Percentiles rank a stretch among this genome's conserved stretches.
phyloP scores from a whole-genome alignment of 2,888 invertebrate species.

The Mesoligia furuncula region DNA sequence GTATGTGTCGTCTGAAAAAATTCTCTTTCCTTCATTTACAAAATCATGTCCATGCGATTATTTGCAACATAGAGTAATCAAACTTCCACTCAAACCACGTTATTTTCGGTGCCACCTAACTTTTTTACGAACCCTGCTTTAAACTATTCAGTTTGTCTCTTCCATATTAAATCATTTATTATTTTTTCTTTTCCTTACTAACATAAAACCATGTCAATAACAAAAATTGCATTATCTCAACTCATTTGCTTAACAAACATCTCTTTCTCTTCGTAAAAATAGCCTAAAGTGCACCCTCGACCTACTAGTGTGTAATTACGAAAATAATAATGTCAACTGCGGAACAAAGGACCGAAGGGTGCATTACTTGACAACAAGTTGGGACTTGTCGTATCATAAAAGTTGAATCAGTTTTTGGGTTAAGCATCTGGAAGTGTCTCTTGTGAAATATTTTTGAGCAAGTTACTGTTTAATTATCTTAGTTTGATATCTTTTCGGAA shows the following conservation, averaged over 20 bases:
- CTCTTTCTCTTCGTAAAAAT: neutral
- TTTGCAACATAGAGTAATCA: neutral
- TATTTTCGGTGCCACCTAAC: neutral
- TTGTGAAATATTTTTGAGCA: slow-evolving; percentile 19
- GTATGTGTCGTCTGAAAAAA: no score
- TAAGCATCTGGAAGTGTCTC: slow-evolving; percentile 28
- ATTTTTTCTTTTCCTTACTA: slow-evolving; percentile 31
- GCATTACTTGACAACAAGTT: slow-evolving; percentile 23
- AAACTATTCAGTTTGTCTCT: neutral
- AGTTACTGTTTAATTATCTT: slow-evolving; percentile 7
- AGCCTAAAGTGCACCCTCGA: slow-evolving; percentile 5
- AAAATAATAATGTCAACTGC: slow-evolving; percentile 23
- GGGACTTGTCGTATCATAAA: slow-evolving; percentile 31
- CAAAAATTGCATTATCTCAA: slow-evolving; percentile 6
- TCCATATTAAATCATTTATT: neutral
- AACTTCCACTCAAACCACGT: neutral
- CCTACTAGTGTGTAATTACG: slow-evolving; percentile 14
- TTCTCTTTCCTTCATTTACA: neutral
- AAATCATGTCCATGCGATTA: neutral
- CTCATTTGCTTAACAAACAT: slow-evolving; percentile 8
- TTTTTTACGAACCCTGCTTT: neutral
- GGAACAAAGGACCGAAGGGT: slow-evolving; percentile 20
- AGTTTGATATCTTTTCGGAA: slow-evolving; percentile 7
- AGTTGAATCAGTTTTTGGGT: slow-evolving; percentile 34
- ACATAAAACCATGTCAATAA: neutral